Conservation (phyloP, 1,140 invertebrate genomes). For the Cardiocondyla obscurior region DNA sequence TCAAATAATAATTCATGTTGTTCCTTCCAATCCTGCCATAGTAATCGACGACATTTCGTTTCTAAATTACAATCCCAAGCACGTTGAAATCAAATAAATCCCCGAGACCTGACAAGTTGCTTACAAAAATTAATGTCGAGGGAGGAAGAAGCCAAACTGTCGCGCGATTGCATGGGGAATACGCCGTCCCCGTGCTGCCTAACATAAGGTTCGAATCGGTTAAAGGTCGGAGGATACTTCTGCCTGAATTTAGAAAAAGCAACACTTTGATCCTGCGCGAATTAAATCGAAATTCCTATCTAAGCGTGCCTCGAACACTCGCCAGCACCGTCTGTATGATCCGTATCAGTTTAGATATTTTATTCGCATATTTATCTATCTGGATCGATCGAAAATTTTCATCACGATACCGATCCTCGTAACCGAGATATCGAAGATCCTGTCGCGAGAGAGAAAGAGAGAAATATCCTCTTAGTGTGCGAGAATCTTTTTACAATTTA, state of each 20-base stretch:
- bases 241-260: constrained; percentile 33
- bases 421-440: background rate
- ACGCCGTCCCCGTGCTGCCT: background rate
- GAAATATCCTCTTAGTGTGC: background rate
- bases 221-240: constrained; percentile 5
- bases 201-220: background rate
- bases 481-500: background rate
- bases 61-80: background rate
- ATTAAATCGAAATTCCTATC: background rate
- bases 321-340: constrained; percentile 1
- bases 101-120: background rate
- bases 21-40: background rate
- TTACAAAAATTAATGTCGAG: background rate
- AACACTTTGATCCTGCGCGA: background rate
- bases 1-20: background rate
- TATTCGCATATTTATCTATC: constrained; percentile 27
- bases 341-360: background rate
- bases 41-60: background rate
- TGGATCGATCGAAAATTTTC: background rate
- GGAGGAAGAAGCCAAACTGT: background rate
- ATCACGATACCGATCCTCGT: constrained; percentile 7
- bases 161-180: background rate
- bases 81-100: background rate
- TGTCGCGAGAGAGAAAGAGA: background rate
- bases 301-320: background rate